Base-by-base conservation (phyloP, 2,888 invertebrate species). In the Emmelina monodactyla region DNA sequence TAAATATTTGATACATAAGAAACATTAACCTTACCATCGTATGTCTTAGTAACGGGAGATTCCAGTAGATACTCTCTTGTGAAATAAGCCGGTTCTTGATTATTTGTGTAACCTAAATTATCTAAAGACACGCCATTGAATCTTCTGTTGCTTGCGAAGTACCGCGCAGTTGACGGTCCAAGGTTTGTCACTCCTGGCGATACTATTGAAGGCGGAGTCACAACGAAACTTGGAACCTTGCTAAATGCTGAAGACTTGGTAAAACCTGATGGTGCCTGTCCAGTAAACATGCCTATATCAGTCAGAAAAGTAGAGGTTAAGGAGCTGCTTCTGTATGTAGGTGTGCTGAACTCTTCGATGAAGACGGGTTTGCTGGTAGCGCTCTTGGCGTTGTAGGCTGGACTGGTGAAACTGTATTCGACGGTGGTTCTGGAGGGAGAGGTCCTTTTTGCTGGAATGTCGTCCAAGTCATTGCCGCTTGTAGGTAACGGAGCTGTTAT, bases 31-130 rank as follows among this genome's bases (percentile, higher is more conserved):
- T 64, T 45, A 78, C 79, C 76, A 45, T 75, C 72, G 48, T 72
- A 76, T 16, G 70, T 67, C 40, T 71, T 78, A 12, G 78, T 78
- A 7, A 75, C 61, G 7, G 79, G 78, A 1, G 79, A 75, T 40
- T 76, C 78, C 49, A 79, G 45, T 15, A 78, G 56, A 47, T 78
- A 79, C 47, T 79, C 79, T 41, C 75, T 68, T 16, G 79, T 79
- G 49, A 69, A 76, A 46, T 65, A 64, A 19, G 70, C 53, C 7
- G 78, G 72, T 28, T 75, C 72, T 39, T 58, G 69, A 33, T 55
- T 55, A 3, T 69, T 65, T 2, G 73, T 62, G 44, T 56, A 66
- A 14, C 53, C 59, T 34, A 53, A 59, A 34, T 63, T 62, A 38
- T 66, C 65, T 3, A 70, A 60, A 6, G 65, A 62, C 0, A 61